A percentile compares a stretch with the other conserved stretches of the same genome.
These are phyloP conservation scores for Myotis planiceps DNA, from an alignment of 2,797 vertebrate genomes.

Conservation along the genomic window DNA sequence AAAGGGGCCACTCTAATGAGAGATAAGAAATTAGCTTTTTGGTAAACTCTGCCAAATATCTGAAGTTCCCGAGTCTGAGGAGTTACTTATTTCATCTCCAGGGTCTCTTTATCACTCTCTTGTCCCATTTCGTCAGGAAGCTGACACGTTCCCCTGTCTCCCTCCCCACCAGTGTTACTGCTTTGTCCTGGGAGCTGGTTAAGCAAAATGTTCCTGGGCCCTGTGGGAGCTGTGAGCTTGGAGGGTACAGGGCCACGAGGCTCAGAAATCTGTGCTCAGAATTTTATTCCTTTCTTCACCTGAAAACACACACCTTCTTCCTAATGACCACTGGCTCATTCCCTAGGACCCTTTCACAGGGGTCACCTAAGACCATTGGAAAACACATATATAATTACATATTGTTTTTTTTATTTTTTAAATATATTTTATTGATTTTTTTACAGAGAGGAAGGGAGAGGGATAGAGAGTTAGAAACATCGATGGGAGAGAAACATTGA, in stretches of 20 bases:
- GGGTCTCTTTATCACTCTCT: background rate
- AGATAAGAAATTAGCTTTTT: background rate
- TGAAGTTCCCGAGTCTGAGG: background rate
- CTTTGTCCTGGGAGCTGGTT: background rate
- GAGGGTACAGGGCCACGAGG: no score
- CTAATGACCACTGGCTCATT: background rate
- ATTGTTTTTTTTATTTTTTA: no score
- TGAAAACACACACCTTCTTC: background rate
- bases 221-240: rapidly evolving
- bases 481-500: no score
- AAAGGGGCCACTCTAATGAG: rapidly evolving
- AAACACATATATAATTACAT: no score
- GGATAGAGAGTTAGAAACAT: no score
- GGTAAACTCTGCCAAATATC: background rate
- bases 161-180: rapidly evolving
- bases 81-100: rapidly evolving
- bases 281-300: background rate
- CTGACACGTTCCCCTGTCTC: rapidly evolving
- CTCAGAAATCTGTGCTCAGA: background rate
- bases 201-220: no score
- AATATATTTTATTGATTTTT: no score
- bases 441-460: no score
- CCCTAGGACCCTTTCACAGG: no score
- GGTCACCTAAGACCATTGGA: no score
- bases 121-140: background rate